Conservation (phyloP, 2,888 invertebrate species). For the Crocallis elinguaria region DNA sequence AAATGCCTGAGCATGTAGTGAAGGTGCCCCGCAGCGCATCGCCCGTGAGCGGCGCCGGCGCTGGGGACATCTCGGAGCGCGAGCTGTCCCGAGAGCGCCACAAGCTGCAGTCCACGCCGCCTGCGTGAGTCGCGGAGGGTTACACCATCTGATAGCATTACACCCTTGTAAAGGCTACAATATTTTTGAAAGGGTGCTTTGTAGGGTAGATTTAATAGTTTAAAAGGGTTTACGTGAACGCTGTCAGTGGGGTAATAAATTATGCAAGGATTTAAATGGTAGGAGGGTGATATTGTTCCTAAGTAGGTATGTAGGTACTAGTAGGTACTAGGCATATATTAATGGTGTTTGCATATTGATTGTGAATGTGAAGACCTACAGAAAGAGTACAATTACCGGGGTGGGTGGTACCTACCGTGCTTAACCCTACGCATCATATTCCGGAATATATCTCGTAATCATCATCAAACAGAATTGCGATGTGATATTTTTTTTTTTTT, state of each 20-base stretch:
- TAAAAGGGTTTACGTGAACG: constrained; percentile 6
- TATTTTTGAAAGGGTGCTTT: constrained; percentile 12
- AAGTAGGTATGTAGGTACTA: too few species aligned
- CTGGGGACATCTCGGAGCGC: constrained; percentile 74
- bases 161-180: neutral
- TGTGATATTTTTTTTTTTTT: too few species aligned
- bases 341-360: too few species aligned
- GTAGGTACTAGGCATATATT: too few species aligned
- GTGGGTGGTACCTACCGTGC: too few species aligned
- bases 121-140: constrained; percentile 52
- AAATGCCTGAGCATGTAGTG: constrained; percentile 63
- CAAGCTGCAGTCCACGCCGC: constrained; percentile 67
- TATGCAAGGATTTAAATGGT: neutral
- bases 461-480: too few species aligned
- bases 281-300: neutral
- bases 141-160: neutral
- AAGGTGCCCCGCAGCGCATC: constrained; percentile 67
- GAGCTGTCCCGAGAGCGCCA: constrained; percentile 68
- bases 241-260: constrained; percentile 11
- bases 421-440: too few species aligned
- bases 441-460: too few species aligned
- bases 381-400: too few species aligned
- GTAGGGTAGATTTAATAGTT: constrained; percentile 9
- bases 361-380: too few species aligned
- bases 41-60: constrained; percentile 67